phyloP scores from a whole-genome alignment of 2,888 invertebrate genomes.

The Nymphalis polychloros region DNA sequence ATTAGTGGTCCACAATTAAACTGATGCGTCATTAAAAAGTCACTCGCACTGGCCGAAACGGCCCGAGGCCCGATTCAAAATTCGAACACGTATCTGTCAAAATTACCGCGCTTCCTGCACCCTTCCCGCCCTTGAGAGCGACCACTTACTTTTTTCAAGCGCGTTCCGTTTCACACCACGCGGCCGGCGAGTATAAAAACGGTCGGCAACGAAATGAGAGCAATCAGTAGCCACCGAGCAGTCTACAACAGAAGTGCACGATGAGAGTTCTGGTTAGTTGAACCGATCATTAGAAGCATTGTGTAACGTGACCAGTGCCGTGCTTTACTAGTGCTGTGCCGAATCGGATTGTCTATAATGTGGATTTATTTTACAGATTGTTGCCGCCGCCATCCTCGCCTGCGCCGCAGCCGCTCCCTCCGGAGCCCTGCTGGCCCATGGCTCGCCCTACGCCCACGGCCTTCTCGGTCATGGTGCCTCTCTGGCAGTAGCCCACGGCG shows the following conservation, averaged over 20 bases:
- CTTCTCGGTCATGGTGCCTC: constrained; percentile 36
- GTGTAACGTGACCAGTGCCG: constrained; percentile 49
- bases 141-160: constrained; percentile 77
- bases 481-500: constrained; percentile 42
- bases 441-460: constrained; percentile 54
- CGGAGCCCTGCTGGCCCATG: constrained; percentile 60
- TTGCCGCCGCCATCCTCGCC: constrained; percentile 77
- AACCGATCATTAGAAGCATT: constrained; percentile 33
- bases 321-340: constrained; percentile 46
- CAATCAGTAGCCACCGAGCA: constrained; percentile 81
- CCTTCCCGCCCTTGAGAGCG: constrained; percentile 76
- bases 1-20: constrained; percentile 15
- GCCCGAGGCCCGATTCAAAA: constrained; percentile 47
- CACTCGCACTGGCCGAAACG: constrained; percentile 29
- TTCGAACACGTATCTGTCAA: constrained; percentile 59
- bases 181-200: constrained; percentile 69
- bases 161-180: constrained; percentile 66
- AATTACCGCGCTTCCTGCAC: constrained; percentile 73
- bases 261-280: constrained; percentile 79
- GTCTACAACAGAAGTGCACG: constrained; percentile 80
- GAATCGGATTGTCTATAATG: constrained; percentile 42
- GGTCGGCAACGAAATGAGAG: constrained; percentile 64
- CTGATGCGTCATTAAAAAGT: constrained; percentile 16
- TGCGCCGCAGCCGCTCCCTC: constrained; percentile 74
- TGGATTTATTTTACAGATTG: constrained; percentile 71